Evolutionary conservation across 2,888 invertebrate species (phyloP), one percentile per base, ranked within the genome.

Genomic region (Deilephila elpenor): DNA sequence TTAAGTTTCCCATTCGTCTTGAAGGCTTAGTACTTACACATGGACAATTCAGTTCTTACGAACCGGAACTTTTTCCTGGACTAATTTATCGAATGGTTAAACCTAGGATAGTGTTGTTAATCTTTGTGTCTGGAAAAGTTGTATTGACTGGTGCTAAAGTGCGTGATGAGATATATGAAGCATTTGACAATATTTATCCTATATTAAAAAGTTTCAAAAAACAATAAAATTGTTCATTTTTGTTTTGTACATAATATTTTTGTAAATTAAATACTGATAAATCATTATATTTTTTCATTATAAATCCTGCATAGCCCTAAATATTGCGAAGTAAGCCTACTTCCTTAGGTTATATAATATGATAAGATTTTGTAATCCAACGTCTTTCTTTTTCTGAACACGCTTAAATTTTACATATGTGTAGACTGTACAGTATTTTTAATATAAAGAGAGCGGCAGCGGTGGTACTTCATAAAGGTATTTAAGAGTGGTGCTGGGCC

Each of bases 101-200:
- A 91, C 99, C 99, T 8, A 97, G 99, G 85, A 98, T 99, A 86
- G 99, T 99, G 5, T 95, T 99, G 78, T 95, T 99, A 71, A 99
- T 99, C 84, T 99, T 99, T 94, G 99, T 99, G 5, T 99, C 99
- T 78, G 99, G 99, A 71, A 99, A 99, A 96, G 97, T 99, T 76
- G 99, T 99, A 20, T 96, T 99, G 78, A 99, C 99, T 79, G 99
- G 99, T 79, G 99, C 99, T 76, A 99, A 99, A 95, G 97, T 98
- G 61, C 95, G 99, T 80, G 96, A 97, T 89, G 99, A 98, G 90
- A 98, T 99, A 74, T 98, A 98, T 90, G 99, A 99, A 89, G 99
- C 99, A 20, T 97, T 99, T 91, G 98, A 98, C 86, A 99, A 98
- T 90, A 99, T 99, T 89, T 98, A 98, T 93, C 99, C 99, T 14